Evolutionary conservation across 2,113 vertebrate genomes (phyloP).

Genomic region (Piliocolobus tephrosceles): DNA sequence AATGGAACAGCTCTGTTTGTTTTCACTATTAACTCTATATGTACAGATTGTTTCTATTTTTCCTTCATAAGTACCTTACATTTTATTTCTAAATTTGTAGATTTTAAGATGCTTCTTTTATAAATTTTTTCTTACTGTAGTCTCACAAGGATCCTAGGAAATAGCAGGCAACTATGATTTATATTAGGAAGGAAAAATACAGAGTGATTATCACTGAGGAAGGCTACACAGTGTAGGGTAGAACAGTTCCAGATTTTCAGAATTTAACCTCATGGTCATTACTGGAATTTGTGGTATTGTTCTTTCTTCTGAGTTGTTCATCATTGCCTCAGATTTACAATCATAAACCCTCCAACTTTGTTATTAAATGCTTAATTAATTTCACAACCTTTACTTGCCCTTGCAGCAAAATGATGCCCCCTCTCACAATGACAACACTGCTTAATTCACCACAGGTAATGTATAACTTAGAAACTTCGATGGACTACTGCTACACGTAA

Average conservation of each 20-base stretch:
- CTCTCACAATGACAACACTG: background rate
- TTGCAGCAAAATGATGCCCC: background rate
- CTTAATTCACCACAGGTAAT: background rate
- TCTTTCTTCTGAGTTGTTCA: background rate
- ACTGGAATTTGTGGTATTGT: background rate
- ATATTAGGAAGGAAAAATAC: background rate
- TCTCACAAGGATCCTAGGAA: background rate
- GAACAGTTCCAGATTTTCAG: background rate
- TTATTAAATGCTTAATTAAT: background rate
- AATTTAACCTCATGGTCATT: background rate
- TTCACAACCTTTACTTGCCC: background rate
- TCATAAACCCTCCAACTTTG: background rate
- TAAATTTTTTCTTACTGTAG: background rate
- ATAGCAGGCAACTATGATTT: background rate
- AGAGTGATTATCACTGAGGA: background rate
- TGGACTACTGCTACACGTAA: background rate
- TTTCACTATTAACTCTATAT: background rate
- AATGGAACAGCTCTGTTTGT: background rate
- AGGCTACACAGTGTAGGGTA: background rate
- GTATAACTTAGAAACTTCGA: background rate
- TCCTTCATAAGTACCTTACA: background rate
- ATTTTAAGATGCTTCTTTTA: background rate
- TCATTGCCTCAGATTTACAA: background rate
- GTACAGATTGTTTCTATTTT: background rate
- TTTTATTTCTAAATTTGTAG: background rate